These are phyloP conservation scores for Macrochelys suwanniensis DNA, from an alignment of 2,797 vertebrate genomes.

Conservation along the genomic window DNA sequence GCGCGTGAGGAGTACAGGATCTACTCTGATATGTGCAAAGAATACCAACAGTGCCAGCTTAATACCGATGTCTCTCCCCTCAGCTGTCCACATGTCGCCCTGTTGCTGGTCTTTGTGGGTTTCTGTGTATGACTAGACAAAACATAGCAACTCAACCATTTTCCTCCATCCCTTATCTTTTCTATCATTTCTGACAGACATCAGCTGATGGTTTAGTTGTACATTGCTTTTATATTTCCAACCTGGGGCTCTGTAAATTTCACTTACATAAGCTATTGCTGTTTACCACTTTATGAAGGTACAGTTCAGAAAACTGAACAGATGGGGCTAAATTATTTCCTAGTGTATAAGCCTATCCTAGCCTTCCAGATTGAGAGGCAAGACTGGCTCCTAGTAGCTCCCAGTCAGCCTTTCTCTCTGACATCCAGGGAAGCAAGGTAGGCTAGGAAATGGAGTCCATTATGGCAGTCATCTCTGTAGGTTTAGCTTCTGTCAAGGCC, in stretches of 20 bases:
- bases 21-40: not conserved
- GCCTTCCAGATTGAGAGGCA: not conserved
- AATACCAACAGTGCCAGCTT: not conserved
- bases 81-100: not conserved
- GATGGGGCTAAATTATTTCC: not conserved
- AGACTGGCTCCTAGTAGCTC: not conserved
- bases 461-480: not conserved
- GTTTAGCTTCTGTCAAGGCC: not conserved
- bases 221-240: constrained; percentile 34
- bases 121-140: not conserved
- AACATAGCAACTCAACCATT: not conserved
- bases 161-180: constrained; percentile 11
- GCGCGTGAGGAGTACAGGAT: not conserved
- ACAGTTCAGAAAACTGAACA: not conserved
- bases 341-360: not conserved
- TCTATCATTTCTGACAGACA: not conserved
- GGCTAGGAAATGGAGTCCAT: not conserved
- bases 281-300: not conserved
- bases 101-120: constrained; percentile 1
- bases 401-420: not conserved
- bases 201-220: constrained; percentile 10
- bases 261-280: not conserved
- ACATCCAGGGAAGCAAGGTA: not conserved
- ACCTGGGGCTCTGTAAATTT: constrained; percentile 25
- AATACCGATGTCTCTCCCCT: not conserved